Evolutionary conservation across 2,113 vertebrate species (phyloP).

Genomic region (Corapipo altera): DNA sequence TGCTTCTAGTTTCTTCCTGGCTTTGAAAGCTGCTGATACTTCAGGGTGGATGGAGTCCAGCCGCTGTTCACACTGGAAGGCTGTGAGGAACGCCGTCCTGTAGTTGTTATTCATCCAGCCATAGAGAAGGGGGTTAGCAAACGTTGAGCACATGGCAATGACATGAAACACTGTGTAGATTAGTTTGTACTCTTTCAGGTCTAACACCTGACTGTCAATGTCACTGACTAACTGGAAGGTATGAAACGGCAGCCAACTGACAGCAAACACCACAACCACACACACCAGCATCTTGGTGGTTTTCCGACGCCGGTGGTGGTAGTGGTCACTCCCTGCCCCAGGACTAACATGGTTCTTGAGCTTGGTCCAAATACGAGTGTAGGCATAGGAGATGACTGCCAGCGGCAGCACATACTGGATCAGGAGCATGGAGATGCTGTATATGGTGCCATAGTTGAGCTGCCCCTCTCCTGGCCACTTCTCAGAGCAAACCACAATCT

Average conservation of each 20-base stretch:
- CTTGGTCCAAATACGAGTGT: slow-evolving; percentile 88
- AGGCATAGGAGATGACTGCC: slow-evolving; percentile 86
- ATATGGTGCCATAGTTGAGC: slow-evolving; percentile 81
- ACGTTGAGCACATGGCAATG: slow-evolving; percentile 93
- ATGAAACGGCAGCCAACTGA: slow-evolving; percentile 92
- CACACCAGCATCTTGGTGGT: slow-evolving; percentile 94
- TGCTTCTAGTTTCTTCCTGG: slow-evolving; percentile 73
- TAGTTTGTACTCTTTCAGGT: slow-evolving; percentile 89
- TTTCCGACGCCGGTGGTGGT: slow-evolving; percentile 83
- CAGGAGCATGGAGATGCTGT: slow-evolving; percentile 87
- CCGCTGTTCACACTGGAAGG: slow-evolving; percentile 81
- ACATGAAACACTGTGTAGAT: slow-evolving; percentile 92
- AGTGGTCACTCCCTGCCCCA: slow-evolving; percentile 74
- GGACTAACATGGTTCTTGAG: slow-evolving; percentile 82
- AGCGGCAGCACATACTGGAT: slow-evolving; percentile 88
- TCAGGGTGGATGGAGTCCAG: slow-evolving; percentile 77
- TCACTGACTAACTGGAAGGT: slow-evolving; percentile 91
- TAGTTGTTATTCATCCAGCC: slow-evolving; percentile 98
- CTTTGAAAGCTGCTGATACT: slow-evolving; percentile 70
- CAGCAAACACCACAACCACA: slow-evolving; percentile 90
- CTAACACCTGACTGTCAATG: slow-evolving; percentile 83
- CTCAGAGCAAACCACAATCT: slow-evolving; percentile 87
- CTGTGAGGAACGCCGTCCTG: slow-evolving; percentile 85
- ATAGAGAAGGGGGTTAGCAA: slow-evolving; percentile 92
- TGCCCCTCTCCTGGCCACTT: slow-evolving; percentile 86